Base-by-base conservation (phyloP, 2,888 invertebrate genomes). In the Cephus pygmeus region DNA sequence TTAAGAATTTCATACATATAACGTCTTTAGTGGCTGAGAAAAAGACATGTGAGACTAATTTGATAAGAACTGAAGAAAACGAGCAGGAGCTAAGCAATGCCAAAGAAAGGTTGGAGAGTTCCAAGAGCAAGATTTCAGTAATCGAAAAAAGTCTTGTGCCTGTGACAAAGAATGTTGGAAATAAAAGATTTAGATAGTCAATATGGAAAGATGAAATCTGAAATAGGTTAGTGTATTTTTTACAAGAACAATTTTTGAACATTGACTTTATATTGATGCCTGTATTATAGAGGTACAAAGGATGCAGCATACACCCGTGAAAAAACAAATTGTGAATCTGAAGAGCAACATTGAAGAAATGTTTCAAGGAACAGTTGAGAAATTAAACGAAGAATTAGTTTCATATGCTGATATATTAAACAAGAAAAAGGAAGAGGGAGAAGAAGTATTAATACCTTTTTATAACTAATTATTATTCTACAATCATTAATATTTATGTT, bases 331-430 rank as follows among this genome's bases (percentile, higher is more conserved):
- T 76, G 86, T 92, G 34, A 94, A 94, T 79, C 88, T 97, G 12
- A 93, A 93, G 84, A 92, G 93, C 77, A 92, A 92, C 33, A 95
- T 97, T 75, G 93, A 94, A 82, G 93, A 93, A 80, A 80, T 93
- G 34, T 95, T 94, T 92, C 91, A 93, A 87, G 97, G 96, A 1
- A 92, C 94, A 30, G 93, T 94, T 82, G 92, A 93, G 69, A 95
- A 96, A 85, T 90, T 97, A 69, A 89, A 94, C 83, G 89, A 92
- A 79, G 93, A 93, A 87, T 94, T 95, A 79, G 87, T 92, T 90
- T 90, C 89, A 4, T 94, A 94, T 81, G 89, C 92, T 71, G 88
- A 90, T 75, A 92, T 93, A 80, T 92, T 93, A 83, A 79, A 88
- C 0, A 91, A 91, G 77, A 93, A 93, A 81, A 85, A 90, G 75